A percentile compares a stretch with the other conserved stretches of the same genome.
phyloP scores from a whole-genome alignment of 2,888 invertebrate genomes.

The Theodoxus fluviatilis region DNA sequence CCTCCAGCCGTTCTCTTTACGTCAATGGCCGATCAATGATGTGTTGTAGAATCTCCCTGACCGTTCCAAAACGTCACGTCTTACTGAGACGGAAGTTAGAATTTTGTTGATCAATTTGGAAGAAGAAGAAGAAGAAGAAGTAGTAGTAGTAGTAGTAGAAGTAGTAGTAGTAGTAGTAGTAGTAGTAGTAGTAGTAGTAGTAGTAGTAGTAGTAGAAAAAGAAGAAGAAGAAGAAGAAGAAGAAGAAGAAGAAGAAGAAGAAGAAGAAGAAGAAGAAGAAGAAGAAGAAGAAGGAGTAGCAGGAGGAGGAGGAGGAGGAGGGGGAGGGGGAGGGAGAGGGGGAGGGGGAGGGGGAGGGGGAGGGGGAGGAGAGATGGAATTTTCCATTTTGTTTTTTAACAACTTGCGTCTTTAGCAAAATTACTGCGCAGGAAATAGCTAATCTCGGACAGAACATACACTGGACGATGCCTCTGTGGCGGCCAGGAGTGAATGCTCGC shows the following conservation, averaged over 20 bases:
- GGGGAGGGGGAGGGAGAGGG: neutral
- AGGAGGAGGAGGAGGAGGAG: neutral
- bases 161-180: neutral
- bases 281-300: neutral
- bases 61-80: too few relatives aligned
- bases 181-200: neutral
- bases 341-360: neutral
- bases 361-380: neutral
- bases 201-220: neutral
- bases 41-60: too few relatives aligned
- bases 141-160: neutral
- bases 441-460: too few relatives aligned
- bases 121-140: neutral
- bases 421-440: too few relatives aligned
- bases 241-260: conserved; percentile 17
- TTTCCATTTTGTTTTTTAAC: too few relatives aligned
- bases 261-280: neutral
- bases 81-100: too few relatives aligned
- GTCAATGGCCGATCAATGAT: too few relatives aligned
- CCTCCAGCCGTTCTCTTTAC: too few relatives aligned
- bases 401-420: too few relatives aligned
- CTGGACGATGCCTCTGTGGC: too few relatives aligned
- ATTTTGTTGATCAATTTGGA: neutral
- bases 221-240: conserved; percentile 4
- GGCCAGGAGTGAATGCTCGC: too few relatives aligned